Base-by-base conservation (phyloP, 1,140 invertebrate species). In the Sarcophaga bullata region DNA sequence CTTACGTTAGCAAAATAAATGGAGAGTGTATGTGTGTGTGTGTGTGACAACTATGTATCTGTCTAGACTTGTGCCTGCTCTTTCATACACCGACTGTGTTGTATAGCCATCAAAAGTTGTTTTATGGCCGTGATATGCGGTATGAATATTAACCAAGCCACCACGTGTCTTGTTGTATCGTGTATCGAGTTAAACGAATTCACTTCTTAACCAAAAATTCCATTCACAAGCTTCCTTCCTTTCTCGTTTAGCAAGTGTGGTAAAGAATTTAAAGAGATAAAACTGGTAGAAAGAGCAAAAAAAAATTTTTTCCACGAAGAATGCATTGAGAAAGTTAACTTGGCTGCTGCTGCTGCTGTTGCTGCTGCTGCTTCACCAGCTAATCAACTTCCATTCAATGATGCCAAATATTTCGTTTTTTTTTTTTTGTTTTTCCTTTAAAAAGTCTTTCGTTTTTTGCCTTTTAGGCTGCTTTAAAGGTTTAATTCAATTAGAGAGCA, bases 101-200 rank as follows among this genome's bases (percentile, higher is more conserved):
- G n/a, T n/a, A n/a, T n/a, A 13, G 15, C 11, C 54, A 37, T 37
- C 25, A 37, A 37, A 37, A 37, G 25, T 1, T 37, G 1, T 37
- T 37, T 37, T 4, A 37, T 37, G 25, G 4, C n/a, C 13, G 7
- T 5, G 54, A 58, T 58, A 58, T 58, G 54, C 54, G n/a, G 54
- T 13, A 58, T 58, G 54, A 58, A 58, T 58, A 58, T 58, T 58
- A 58, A 58, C 54, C 54, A 58, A 58, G 7, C 54, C 54, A 58
- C 54, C 54, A 58, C 54, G 54, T 58, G 54, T n/a, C 54, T 1
- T 58, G 11, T 58, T 37, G 25, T 37, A 37, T 37, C 25, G 25
- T 37, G 25, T 37, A 37, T 37, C 25, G 25, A 37, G 6, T 58
- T 58, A 58, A 58, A 58, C 54, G n/a, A n/a, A n/a, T 58, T 58